These are phyloP conservation scores for Ceratosolen solmsi DNA, from an alignment of 1,140 invertebrate genomes.

Conservation along the genomic window DNA sequence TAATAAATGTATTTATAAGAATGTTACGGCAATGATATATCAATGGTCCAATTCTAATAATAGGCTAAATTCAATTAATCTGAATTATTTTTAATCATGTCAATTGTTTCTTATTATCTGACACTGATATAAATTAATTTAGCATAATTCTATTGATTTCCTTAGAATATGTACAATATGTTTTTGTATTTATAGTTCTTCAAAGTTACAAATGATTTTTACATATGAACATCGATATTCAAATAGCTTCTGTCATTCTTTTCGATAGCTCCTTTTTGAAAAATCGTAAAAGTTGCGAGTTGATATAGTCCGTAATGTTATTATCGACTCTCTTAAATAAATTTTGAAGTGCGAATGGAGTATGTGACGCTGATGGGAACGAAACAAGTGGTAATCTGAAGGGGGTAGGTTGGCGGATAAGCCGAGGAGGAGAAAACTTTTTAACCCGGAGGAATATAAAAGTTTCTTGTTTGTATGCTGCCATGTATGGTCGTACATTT, in stretches of 20 bases:
- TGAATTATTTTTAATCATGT: no score
- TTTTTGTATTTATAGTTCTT: no score
- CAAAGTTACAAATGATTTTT: no score
- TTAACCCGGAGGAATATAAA: slow-evolving; percentile 4
- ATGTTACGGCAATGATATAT: no score
- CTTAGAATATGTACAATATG: no score
- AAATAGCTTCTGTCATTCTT: neutral
- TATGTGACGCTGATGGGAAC: neutral
- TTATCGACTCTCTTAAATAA: neutral
- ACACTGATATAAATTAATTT: no score
- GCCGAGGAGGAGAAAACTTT: neutral
- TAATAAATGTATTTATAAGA: no score
- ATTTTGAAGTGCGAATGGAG: neutral
- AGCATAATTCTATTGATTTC: no score
- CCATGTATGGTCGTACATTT: neutral
- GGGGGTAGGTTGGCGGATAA: neutral
- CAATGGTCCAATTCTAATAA: no score
- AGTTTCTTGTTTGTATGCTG: neutral
- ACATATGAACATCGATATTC: no score
- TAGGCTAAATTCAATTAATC: no score
- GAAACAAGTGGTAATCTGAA: slow-evolving; percentile 14
- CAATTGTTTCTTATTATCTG: no score
- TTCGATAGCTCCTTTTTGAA: neutral
- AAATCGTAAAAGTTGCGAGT: neutral
- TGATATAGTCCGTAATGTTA: neutral